Base-by-base conservation (phyloP, 1,140 invertebrate genomes). In the Drosophila nigrodunni region DNA sequence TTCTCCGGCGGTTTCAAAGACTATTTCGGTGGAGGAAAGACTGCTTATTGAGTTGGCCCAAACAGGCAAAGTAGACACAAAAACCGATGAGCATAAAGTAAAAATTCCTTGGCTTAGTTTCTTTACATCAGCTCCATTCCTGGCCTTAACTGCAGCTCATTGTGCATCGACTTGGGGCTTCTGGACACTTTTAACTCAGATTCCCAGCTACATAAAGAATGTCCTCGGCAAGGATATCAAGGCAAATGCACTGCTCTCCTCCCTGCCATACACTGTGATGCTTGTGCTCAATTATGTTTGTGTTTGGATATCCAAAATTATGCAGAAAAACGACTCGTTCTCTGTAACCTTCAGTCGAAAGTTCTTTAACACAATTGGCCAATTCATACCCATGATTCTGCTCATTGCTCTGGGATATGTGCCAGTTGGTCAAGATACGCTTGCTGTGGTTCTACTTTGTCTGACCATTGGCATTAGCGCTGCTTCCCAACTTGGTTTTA, bases 101-200 rank as follows among this genome's bases (percentile, higher is more conserved):
- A 47, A 73, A 4, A 3, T 80, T 43, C 59, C 97, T 96, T 34
- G 98, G 97, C 96, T 93, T 89, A 64, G 91, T 93, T 47, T 97
- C 98, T 93, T 96, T 0, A 96, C 94, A 0, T 97, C 96, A 2
- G 65, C 95, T 3, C 96, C 98, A 1, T 95, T 99, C 74, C 97
- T 96, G 95, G 96, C 97, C 0, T 93, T 98, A 9, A 94, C 97
- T 13, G 93, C 97, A 0, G 95, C 95, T 0, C 97, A 99, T 87
- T 96, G 96, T 83, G 95, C 96, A 0, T 96, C 98, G 81, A 97
- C 97, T 88, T 99, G 97, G 98, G 97, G 97, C 0, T 98, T 97
- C 91, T 98, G 98, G 94, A 98, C 97, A 4, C 94, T 99, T 21
- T 93, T 99, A 18, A 98, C 97, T 0, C 95, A 98, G 93, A 95